These are phyloP conservation scores for Venusia cambrica DNA, from an alignment of 2,888 invertebrate species.

Conservation along the genomic window DNA sequence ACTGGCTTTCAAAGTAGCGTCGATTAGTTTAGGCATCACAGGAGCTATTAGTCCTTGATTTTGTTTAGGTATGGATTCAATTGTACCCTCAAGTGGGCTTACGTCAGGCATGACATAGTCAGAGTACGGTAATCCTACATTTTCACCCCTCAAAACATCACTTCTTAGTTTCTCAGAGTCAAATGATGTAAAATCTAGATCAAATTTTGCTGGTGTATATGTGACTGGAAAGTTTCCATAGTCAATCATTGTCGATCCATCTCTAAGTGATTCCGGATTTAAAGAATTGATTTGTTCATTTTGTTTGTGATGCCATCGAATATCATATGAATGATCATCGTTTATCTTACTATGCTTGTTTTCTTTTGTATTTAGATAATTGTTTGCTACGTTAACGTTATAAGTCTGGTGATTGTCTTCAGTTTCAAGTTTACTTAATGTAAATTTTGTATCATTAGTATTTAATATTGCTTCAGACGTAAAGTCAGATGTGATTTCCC, in stretches of 20 bases:
- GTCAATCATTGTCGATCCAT: not conserved
- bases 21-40: conserved; percentile 3
- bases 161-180: conserved; percentile 9
- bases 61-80: not conserved
- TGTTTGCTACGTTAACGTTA: not conserved
- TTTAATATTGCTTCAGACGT: conserved; percentile 16
- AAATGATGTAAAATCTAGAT: conserved; percentile 5
- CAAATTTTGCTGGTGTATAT: not conserved
- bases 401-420: not conserved
- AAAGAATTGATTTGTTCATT: not conserved
- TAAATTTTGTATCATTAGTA: conserved; percentile 1
- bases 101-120: conserved; percentile 1
- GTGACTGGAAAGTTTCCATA: not conserved
- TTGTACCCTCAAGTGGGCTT: not conserved
- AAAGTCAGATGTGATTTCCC: conserved; percentile 21
- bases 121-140: conserved; percentile 6
- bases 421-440: conserved; percentile 1
- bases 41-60: not conserved
- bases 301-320: too few species aligned
- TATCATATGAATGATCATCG: too few species aligned
- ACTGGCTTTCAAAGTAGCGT: conserved; percentile 7
- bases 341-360: not conserved
- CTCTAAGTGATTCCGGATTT: not conserved
- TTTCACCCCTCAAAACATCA: conserved; percentile 9
- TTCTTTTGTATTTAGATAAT: not conserved